These are phyloP conservation scores for Rhorus exstirpatorius DNA, from an alignment of 2,888 invertebrate species.

Conservation along the genomic window DNA sequence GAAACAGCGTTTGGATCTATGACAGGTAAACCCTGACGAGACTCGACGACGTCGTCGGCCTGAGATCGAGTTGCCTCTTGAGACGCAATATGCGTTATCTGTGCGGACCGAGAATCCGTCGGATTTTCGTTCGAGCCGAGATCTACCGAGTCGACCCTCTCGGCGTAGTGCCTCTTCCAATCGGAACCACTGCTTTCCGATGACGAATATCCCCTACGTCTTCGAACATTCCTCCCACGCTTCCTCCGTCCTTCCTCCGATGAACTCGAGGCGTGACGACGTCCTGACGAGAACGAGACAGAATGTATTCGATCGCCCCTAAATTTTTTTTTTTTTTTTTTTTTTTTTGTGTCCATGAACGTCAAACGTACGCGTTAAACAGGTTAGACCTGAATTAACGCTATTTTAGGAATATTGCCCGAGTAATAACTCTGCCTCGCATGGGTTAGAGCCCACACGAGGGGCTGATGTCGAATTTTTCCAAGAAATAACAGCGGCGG, in stretches of 20 bases:
- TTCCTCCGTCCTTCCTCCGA: slow-evolving; percentile 26
- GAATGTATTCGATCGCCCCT: slow-evolving; percentile 12
- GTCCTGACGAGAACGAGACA: slow-evolving; percentile 13
- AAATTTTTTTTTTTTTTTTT: no score
- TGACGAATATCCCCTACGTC: slow-evolving; percentile 25
- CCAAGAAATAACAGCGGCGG: no score
- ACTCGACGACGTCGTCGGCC: slow-evolving; percentile 18
- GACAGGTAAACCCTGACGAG: slow-evolving; percentile 9
- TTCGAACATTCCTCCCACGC: slow-evolving; percentile 5
- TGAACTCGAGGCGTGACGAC: slow-evolving; percentile 12
- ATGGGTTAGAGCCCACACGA: slow-evolving; percentile 43
- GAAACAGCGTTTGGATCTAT: neutral
- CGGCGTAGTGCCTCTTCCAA: no score
- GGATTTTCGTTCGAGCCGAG: neutral
- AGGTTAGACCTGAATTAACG: slow-evolving; percentile 35
- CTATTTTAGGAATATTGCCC: slow-evolving; percentile 1
- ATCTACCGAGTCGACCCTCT: neutral
- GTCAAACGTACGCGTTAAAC: slow-evolving; percentile 41
- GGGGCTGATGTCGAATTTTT: slow-evolving; percentile 23
- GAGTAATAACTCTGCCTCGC: slow-evolving; percentile 46
- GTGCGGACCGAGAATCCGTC: neutral
- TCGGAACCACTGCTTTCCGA: no score
- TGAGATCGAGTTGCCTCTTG: slow-evolving; percentile 5
- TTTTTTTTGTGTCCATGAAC: slow-evolving; percentile 1
- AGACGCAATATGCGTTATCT: neutral